Percentiles rank a stretch among this genome's conserved stretches.
phyloP scores from a whole-genome alignment of 2,113 vertebrate species.

The Cairina moschata region DNA sequence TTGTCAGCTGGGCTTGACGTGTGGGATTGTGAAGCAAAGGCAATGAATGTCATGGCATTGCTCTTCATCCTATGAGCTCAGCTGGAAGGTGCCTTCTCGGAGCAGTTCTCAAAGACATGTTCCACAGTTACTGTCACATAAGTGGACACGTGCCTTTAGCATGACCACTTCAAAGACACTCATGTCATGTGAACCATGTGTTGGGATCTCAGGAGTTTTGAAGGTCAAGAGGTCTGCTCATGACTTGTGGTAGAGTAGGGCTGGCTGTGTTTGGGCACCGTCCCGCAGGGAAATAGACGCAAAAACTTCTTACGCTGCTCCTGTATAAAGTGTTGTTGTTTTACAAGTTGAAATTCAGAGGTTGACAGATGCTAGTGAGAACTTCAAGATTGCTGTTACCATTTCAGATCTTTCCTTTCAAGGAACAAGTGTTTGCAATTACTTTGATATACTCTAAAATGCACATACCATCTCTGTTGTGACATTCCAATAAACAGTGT shows the following conservation, averaged over 20 bases:
- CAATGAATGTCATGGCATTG: rapidly evolving
- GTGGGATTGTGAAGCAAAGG: not conserved
- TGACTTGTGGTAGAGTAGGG: not conserved
- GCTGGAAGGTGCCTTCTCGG: not conserved
- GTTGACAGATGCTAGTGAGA: not conserved
- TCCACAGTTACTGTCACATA: not conserved
- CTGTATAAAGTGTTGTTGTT: not conserved
- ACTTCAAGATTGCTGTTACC: not conserved
- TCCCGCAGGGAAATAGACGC: not conserved
- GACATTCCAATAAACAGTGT: not conserved
- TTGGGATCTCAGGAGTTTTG: not conserved
- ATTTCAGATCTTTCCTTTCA: not conserved
- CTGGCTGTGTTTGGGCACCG: not conserved
- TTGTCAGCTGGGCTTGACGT: not conserved
- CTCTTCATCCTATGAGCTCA: not conserved
- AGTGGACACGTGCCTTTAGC: not conserved
- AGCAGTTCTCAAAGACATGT: not conserved
- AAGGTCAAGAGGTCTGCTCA: not conserved
- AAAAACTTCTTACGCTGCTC: not conserved
- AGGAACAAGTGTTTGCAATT: not conserved
- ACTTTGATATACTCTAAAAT: not conserved
- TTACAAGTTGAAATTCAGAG: not conserved
- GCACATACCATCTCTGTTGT: not conserved
- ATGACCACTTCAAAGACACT: not conserved
- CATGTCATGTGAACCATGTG: not conserved